Conservation (phyloP, 2,888 invertebrate species). For the Boloria selene region DNA sequence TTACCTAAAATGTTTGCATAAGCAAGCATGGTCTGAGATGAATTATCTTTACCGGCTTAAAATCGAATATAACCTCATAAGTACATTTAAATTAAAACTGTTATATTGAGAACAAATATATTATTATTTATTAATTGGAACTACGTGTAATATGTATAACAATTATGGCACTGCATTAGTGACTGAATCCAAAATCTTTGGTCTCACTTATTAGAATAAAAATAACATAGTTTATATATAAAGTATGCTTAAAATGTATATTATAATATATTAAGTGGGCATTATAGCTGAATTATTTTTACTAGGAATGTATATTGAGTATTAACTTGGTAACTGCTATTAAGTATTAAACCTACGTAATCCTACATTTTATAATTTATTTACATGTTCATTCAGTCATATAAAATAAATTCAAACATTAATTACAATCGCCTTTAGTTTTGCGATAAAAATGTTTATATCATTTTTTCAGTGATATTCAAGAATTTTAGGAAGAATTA, state of each 20-base stretch:
- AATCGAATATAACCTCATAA: conserved; percentile 29
- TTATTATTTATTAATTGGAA: neutral
- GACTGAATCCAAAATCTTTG: conserved; percentile 1
- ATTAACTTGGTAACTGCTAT: conserved; percentile 51
- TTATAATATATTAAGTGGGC: neutral
- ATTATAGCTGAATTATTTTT: conserved; percentile 17
- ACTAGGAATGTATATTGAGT: conserved; percentile 42
- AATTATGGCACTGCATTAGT: conserved; percentile 10
- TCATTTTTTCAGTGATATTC: neutral
- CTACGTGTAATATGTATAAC: conserved; percentile 10
- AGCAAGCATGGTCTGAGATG: conserved; percentile 18
- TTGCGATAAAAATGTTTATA: neutral
- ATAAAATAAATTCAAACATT: conserved; percentile 43
- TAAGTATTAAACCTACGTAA: conserved; percentile 56
- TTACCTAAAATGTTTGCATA: conserved; percentile 25
- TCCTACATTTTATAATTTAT: conserved; percentile 59
- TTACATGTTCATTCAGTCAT: conserved; percentile 67
- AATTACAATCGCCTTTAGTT: conserved; percentile 14
- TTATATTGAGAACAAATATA: neutral
- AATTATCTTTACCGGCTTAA: conserved; percentile 13
- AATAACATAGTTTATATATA: neutral
- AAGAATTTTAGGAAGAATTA: neutral
- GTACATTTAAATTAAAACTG: conserved; percentile 30
- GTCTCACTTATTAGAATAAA: neutral
- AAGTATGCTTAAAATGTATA: conserved; percentile 4